phyloP scores from a whole-genome alignment of 2,888 invertebrate genomes.

The Lagria hirta region DNA sequence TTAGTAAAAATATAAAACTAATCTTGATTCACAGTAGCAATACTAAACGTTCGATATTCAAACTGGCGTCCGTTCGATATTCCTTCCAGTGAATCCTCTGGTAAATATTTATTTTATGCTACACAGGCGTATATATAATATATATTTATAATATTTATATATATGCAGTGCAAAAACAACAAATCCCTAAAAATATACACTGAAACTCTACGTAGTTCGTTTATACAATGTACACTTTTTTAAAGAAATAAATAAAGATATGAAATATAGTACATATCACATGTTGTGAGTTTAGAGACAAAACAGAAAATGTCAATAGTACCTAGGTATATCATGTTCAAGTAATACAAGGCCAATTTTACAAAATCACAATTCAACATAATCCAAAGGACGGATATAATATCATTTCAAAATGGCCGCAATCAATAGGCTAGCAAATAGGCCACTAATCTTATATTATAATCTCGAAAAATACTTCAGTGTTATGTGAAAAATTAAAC shows the following conservation, averaged over 20 bases:
- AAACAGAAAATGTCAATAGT: conserved; percentile 24
- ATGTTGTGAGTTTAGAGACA: conserved; percentile 39
- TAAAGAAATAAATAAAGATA: conserved; percentile 30
- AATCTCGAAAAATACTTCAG: conserved; percentile 21
- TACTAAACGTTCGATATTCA: no score
- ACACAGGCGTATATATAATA: conserved; percentile 25
- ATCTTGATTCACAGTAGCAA: no score
- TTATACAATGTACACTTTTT: conserved; percentile 34
- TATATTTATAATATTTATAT: no score
- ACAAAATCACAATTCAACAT: conserved; percentile 23
- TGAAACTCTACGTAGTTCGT: conserved; percentile 30
- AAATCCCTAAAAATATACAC: conserved; percentile 29
- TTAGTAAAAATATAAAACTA: conserved; percentile 27
- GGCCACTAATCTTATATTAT: conserved; percentile 25
- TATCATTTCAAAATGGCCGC: conserved; percentile 29
- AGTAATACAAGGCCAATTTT: conserved; percentile 31
- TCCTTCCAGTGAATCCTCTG: no score
- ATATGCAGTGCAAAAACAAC: conserved; percentile 30
- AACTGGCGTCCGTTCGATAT: no score
- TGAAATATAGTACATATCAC: conserved; percentile 43
- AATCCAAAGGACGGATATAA: conserved; percentile 34
- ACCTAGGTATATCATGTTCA: conserved; percentile 35
- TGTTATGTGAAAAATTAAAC: conserved; percentile 20
- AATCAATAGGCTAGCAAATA: conserved; percentile 26
- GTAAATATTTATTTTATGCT: conserved; percentile 29